Evolutionary conservation across 2,888 invertebrate species (phyloP).

Genomic region (Erannis defoliaria): DNA sequence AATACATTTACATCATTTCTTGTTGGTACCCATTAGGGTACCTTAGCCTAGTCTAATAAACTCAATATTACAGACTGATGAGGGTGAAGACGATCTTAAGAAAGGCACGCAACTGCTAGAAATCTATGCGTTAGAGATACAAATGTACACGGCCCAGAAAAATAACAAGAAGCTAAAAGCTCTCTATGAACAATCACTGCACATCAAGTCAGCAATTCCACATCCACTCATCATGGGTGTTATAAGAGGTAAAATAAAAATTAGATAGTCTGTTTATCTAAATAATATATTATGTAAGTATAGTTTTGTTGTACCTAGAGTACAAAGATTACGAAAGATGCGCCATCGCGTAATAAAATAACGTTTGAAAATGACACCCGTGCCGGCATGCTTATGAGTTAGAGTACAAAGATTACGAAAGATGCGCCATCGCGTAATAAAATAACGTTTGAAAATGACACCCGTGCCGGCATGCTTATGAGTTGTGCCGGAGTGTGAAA

Average conservation of each 20-base stretch:
- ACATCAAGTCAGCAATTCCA: conserved; percentile 99
- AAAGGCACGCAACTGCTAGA: conserved; percentile 99
- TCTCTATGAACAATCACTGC: conserved; percentile 98
- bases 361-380: no score
- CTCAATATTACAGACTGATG: conserved; percentile 91
- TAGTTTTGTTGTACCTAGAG: no score
- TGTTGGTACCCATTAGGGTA: background rate
- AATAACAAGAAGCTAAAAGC: conserved; percentile 99
- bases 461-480: no score
- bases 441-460: no score
- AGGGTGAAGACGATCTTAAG: conserved; percentile 98
- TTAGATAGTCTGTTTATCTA: background rate
- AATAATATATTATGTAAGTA: no score
- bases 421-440: no score
- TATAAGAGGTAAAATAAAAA: conserved; percentile 93
- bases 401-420: no score
- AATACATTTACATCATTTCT: no score
- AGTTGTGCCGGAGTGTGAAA: no score
- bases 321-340: no score
- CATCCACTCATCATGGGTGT: conserved; percentile 99
- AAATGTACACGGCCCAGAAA: conserved; percentile 99
- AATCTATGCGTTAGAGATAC: conserved; percentile 99
- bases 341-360: no score
- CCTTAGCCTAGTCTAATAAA: background rate
- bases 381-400: no score